These are phyloP conservation scores for Mamestra configurata DNA, from an alignment of 1,140 invertebrate genomes.

Conservation along the genomic window DNA sequence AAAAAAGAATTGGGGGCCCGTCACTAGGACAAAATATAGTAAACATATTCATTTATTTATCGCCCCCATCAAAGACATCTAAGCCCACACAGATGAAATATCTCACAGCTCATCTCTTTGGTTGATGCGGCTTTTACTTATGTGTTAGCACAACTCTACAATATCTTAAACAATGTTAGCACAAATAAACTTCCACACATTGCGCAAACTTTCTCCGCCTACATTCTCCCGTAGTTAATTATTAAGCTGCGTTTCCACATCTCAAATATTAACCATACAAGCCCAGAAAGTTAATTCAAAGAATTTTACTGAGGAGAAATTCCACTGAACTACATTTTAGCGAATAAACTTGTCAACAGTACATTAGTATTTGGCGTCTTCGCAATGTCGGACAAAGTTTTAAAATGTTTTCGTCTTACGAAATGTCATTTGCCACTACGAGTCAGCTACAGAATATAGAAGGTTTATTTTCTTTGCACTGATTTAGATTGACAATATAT, in stretches of 20 bases:
- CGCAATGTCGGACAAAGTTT: conserved; percentile 2
- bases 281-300: neutral
- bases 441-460: neutral
- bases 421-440: neutral
- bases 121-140: neutral
- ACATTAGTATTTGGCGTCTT: conserved; percentile 6
- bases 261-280: conserved; percentile 42
- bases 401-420: conserved; percentile 12
- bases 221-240: conserved; percentile 8
- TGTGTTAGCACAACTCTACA: neutral
- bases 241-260: conserved; percentile 33
- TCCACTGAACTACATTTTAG: conserved; percentile 2
- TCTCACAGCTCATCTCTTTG: no score
- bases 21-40: no score
- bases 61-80: no score
- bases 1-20: no score
- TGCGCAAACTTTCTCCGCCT: neutral
- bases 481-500: no score
- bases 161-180: conserved; percentile 1
- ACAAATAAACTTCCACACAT: conserved; percentile 36
- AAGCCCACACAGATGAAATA: no score
- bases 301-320: neutral
- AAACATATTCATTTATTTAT: no score
- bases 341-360: conserved; percentile 4
- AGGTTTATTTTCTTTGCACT: neutral